phyloP scores from a whole-genome alignment of 1,140 invertebrate species.

The roundworm (Caenorhabditis elegans) region DNA sequence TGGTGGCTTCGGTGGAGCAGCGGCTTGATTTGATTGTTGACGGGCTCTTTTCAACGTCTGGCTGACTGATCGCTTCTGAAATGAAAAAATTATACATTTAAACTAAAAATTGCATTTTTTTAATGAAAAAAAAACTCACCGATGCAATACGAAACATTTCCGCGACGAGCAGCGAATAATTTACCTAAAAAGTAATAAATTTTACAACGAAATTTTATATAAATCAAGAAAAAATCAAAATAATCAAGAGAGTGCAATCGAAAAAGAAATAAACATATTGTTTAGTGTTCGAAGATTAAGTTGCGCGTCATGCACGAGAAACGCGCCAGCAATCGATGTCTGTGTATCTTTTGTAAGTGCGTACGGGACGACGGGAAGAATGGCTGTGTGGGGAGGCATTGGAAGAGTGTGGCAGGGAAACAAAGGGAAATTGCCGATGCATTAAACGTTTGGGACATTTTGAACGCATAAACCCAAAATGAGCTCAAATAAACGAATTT shows the following conservation, averaged over 20 bases:
- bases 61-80: conserved; percentile 37
- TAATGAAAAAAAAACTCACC: background rate
- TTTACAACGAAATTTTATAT: background rate
- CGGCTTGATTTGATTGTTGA: conserved; percentile 1
- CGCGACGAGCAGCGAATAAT: conserved; percentile 83
- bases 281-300: conserved; percentile 18
- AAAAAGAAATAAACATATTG: background rate
- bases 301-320: conserved; percentile 13
- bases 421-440: too few species aligned
- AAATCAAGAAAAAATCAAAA: background rate
- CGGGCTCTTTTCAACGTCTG: conserved; percentile 32
- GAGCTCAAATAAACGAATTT: too few species aligned
- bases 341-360: background rate
- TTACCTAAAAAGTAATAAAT: conserved; percentile 64
- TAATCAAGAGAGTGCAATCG: too few species aligned
- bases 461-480: too few species aligned
- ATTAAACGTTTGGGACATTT: too few species aligned
- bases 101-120: background rate
- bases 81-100: background rate
- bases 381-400: too few species aligned
- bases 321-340: background rate
- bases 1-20: background rate
- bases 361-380: too few species aligned
- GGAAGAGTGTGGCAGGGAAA: too few species aligned
- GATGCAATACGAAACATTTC: conserved; percentile 32